Evolutionary conservation across 2,888 invertebrate species (phyloP), one percentile per base, ranked within the genome.

Genomic region (Patella pellucida): DNA sequence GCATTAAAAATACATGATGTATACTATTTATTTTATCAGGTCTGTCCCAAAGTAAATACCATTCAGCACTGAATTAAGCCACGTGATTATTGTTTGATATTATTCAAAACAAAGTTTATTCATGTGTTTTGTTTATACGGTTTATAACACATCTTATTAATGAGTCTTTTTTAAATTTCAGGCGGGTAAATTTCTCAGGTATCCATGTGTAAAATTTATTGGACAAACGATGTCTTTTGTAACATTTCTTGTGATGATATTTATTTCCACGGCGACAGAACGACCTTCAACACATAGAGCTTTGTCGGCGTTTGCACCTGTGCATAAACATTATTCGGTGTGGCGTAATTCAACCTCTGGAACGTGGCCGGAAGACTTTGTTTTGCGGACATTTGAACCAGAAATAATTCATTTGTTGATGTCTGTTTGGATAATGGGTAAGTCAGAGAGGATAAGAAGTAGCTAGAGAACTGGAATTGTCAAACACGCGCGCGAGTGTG

Each of bases 151-250:
- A 7, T 41, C 9, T 41, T 9, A 41, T 41, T 9, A 9, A 9
- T 41, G 9, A 9, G 41, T 41, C 7, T 23, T 27, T 71, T 11
- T 15, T 67, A 16, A 68, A 31, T 71, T 77, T 16, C 81, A 88
- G 89, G 79, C 88, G n/a, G 87, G 87, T 7, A 81, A 82, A n/a
- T 84, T 88, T 73, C 82, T 89, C 68, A 78, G 84, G 27, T 86
- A 85, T 52, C 89, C 89, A 2, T 87, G 87, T 77, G 85, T 89
- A 16, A 89, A 89, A 80, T 89, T 89, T 75, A 84, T 89, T 52
- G 87, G 86, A 9, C 87, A 88, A 76, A 87, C 89, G 14, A 84
- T 86, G 79, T 87, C 88, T 5, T 89, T 87, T 78, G 78, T 88
- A 9, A 80, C 83, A 27, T 89, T 89, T 76, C 83, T 89, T 23